Evolutionary conservation across 2,113 vertebrate species (phyloP), one percentile per base, ranked within the genome.

Genomic region (Diadophis punctatus): DNA sequence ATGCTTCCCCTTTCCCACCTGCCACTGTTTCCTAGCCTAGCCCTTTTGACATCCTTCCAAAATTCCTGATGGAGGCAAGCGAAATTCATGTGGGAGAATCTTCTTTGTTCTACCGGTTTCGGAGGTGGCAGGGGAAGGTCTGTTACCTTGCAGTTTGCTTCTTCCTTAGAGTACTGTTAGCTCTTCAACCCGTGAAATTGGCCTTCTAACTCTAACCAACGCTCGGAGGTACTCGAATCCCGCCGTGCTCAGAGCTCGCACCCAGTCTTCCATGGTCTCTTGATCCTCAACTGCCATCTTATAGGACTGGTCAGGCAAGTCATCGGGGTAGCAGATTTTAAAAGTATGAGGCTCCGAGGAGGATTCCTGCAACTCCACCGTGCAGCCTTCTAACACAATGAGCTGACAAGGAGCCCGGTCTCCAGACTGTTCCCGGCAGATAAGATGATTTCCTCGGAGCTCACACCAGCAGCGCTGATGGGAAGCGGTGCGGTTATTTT

Each of bases 301-400:
- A 96, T 98, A 98, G 0, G 97, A 96, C 0, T 95, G 94, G 92
- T n/a, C 96, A 95, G 60, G 51, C 7, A 95, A 93, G 14, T 96
- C 96, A 9, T 91, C 90, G 92, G 96, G 97, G 6, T 74, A n/a
- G 10, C 94, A 93, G 87, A 98, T 94, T 2, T 96, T 97, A 94
- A 98, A 98, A 93, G 97, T 96, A 0, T 97, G 97, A 93, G 96
- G 97, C 95, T 98, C 97, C 1, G 86, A 86, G 18, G 97, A 97
- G 0, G 90, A 98, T 55, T 97, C 96, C 4, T 95, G 96, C 27
- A 98, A 97, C 95, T 98, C 97, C 94, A 98, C 96, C 0, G 96
- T 97, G 95, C 98, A 98, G 94, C 97, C 98, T 96, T 99, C 98
- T 92, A 98, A 94, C 49, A 98, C 95, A 87, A 98, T 97, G 88